phyloP scores from a whole-genome alignment of 2,888 invertebrate genomes.

The Arge pagana region DNA sequence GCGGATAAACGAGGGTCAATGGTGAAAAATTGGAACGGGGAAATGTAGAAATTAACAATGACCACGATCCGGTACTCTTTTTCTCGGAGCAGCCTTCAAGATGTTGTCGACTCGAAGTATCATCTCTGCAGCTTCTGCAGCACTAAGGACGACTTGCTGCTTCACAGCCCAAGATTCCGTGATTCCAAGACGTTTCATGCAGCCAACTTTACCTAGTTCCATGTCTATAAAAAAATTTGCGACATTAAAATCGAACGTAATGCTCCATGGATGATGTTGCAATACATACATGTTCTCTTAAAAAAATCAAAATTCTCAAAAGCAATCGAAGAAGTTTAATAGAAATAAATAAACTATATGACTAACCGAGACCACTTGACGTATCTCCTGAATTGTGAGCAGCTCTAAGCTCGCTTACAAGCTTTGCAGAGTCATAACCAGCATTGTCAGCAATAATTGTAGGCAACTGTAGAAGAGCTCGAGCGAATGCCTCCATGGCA shows the following conservation, averaged over 20 bases:
- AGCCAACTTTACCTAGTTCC: constrained; percentile 83
- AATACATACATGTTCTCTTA: background rate
- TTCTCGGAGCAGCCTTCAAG: constrained; percentile 87
- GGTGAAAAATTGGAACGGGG: too few relatives aligned
- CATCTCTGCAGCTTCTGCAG: constrained; percentile 98
- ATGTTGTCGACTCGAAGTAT: constrained; percentile 98
- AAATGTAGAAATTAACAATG: constrained; percentile 67
- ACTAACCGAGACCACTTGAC: constrained; percentile 78
- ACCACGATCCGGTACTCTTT: constrained; percentile 84
- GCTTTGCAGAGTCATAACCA: constrained; percentile 95
- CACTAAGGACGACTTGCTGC: constrained; percentile 91
- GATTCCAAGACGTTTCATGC: constrained; percentile 90
- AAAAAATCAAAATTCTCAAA: background rate
- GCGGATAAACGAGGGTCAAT: too few relatives aligned
- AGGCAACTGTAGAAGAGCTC: constrained; percentile 87
- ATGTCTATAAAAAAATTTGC: constrained; percentile 68
- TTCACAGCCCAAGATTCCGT: constrained; percentile 98
- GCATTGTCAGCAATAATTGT: constrained; percentile 98
- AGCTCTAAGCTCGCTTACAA: constrained; percentile 90
- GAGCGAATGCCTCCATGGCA: constrained; percentile 94
- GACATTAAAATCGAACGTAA: background rate
- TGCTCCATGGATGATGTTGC: background rate
- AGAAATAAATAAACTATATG: background rate
- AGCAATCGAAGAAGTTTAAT: too few relatives aligned
- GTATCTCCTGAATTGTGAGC: constrained; percentile 81